phyloP scores from a whole-genome alignment of 2,888 invertebrate species.

The Gandaritis pyraliata region DNA sequence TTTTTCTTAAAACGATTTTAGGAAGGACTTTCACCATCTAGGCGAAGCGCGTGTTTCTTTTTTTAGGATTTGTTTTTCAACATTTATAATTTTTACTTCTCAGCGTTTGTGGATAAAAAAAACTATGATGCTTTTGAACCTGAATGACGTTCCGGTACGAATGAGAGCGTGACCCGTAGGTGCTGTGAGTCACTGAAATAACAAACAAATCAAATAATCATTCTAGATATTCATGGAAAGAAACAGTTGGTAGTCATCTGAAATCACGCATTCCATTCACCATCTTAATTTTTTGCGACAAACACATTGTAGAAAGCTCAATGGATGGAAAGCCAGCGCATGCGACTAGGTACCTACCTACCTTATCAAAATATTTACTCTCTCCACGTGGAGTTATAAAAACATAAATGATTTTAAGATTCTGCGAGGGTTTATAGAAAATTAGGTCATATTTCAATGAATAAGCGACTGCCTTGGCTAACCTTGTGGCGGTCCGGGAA shows the following conservation, averaged over 20 bases:
- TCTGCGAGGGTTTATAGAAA: slow-evolving; percentile 69
- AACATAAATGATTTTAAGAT: slow-evolving; percentile 31
- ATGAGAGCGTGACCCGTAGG: neutral
- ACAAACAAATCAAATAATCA: neutral
- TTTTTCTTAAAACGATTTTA: too few relatives aligned
- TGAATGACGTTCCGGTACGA: neutral
- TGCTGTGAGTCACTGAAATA: neutral
- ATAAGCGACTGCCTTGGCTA: slow-evolving; percentile 79
- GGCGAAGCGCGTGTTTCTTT: too few relatives aligned
- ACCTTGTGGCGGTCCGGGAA: slow-evolving; percentile 83
- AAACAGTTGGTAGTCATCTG: too few relatives aligned
- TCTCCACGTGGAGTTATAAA: slow-evolving; percentile 25
- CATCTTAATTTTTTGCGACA: neutral
- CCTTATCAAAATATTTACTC: slow-evolving; percentile 13
- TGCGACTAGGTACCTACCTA: neutral
- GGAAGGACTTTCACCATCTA: too few relatives aligned
- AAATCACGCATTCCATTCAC: neutral
- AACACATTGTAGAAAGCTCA: neutral
- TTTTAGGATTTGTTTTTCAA: too few relatives aligned
- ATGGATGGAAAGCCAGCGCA: neutral
- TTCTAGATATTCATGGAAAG: neutral
- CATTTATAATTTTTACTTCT: too few relatives aligned
- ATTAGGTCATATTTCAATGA: slow-evolving; percentile 82
- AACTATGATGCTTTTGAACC: too few relatives aligned
- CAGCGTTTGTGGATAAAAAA: too few relatives aligned